Evolutionary conservation across 1,140 invertebrate genomes (phyloP).

Genomic region (Halictus rubicundus): DNA sequence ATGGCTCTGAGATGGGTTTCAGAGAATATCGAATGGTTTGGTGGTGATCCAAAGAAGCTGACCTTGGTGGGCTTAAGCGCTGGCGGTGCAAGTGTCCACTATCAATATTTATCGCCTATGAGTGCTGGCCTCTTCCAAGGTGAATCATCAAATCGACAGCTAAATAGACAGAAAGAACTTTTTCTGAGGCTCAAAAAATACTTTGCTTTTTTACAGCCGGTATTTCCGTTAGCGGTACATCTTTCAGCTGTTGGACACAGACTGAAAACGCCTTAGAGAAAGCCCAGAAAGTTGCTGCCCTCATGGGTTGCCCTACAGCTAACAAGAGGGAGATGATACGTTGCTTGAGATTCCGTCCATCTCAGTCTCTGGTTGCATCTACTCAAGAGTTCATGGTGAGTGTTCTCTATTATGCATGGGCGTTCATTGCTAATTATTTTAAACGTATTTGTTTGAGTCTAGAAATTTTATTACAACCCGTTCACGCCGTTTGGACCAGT

Average conservation of each 20-base stretch:
- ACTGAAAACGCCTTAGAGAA: slow-evolving; percentile 85
- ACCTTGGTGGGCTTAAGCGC: slow-evolving; percentile 81
- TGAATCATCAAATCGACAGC: slow-evolving; percentile 46
- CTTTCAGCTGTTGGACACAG: slow-evolving; percentile 86
- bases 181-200: neutral
- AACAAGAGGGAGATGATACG: slow-evolving; percentile 83
- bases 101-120: slow-evolving; percentile 83
- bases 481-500: slow-evolving; percentile 84
- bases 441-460: slow-evolving; percentile 34
- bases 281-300: slow-evolving; percentile 83
- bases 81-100: slow-evolving; percentile 81
- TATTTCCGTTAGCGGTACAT: slow-evolving; percentile 90
- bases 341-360: slow-evolving; percentile 85
- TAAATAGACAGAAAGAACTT: neutral
- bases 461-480: slow-evolving; percentile 82
- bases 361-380: slow-evolving; percentile 80
- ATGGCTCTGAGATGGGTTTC: slow-evolving; percentile 83
- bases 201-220: slow-evolving; percentile 77
- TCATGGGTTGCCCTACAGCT: slow-evolving; percentile 86
- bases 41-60: slow-evolving; percentile 80
- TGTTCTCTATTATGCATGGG: neutral
- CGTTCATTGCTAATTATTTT: slow-evolving; percentile 5
- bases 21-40: slow-evolving; percentile 81
- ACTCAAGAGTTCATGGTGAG: slow-evolving; percentile 78
- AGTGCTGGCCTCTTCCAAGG: slow-evolving; percentile 76